Conservation (phyloP, 2,797 vertebrate species). For the Tragelaphus eurycerus region DNA sequence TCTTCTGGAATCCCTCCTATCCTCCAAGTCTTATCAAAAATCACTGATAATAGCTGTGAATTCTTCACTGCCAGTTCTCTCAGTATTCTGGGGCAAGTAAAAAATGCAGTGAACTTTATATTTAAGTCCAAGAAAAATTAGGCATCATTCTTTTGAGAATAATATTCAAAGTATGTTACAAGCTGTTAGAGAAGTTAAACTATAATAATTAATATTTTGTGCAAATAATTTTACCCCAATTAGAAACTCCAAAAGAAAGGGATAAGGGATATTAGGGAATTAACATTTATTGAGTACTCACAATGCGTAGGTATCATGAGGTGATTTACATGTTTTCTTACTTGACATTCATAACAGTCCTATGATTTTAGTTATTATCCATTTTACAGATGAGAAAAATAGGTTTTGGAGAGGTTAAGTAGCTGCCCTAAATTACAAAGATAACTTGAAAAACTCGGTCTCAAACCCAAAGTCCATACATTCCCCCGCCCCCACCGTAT, state of each 20-base stretch:
- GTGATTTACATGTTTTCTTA: not conserved
- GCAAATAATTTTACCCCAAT: conserved; percentile 38
- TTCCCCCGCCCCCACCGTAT: fast-evolving
- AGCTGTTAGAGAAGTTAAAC: conserved; percentile 36
- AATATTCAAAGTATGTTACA: conserved; percentile 46
- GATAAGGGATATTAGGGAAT: not conserved
- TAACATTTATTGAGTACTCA: not conserved
- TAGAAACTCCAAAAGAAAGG: not conserved
- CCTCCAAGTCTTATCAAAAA: conserved; percentile 16
- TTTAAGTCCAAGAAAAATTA: conserved; percentile 48
- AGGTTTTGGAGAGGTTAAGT: not conserved
- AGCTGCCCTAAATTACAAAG: not conserved
- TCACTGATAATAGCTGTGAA: conserved; percentile 22
- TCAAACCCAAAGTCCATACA: not conserved
- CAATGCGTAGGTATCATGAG: not conserved
- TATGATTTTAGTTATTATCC: not conserved
- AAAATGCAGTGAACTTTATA: conserved; percentile 48
- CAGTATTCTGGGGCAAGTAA: conserved; percentile 38
- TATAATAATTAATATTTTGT: conserved; percentile 55
- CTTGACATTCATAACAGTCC: not conserved
- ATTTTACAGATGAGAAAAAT: not conserved
- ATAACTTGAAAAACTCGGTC: not conserved
- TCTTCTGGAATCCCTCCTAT: conserved; percentile 33
- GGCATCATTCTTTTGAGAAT: conserved; percentile 49
- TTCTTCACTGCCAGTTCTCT: conserved; percentile 33